Evolutionary conservation across 2,888 invertebrate species (phyloP).

Genomic region (Eumacrocentrus americanus): DNA sequence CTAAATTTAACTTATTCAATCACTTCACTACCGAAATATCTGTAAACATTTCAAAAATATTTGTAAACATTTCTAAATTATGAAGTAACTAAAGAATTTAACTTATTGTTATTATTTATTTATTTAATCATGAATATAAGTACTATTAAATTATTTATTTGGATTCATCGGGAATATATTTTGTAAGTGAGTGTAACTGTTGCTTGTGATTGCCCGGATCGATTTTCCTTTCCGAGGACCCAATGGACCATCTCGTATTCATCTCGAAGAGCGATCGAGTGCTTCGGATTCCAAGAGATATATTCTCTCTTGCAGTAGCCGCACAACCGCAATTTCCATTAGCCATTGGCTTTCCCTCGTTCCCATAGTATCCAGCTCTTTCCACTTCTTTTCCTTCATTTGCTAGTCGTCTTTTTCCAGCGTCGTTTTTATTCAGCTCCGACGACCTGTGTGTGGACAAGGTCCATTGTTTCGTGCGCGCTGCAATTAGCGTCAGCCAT

Average conservation of each 20-base stretch:
- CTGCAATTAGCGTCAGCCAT: constrained; percentile 34
- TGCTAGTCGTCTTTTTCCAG: neutral
- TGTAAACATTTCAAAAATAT: neutral
- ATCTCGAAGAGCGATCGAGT: constrained; percentile 13
- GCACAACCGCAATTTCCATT: constrained; percentile 19
- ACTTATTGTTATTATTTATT: neutral
- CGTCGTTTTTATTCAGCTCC: neutral
- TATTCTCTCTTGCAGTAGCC: neutral
- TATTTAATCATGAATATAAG: neutral
- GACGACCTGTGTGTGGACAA: constrained; percentile 3
- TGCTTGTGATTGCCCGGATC: too few species aligned
- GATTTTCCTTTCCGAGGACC: too few species aligned
- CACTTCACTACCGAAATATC: neutral
- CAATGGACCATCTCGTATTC: too few species aligned
- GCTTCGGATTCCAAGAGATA: neutral
- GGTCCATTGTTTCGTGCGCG: constrained; percentile 32
- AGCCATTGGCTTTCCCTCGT: neutral
- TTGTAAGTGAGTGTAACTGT: neutral
- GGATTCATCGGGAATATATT: too few species aligned
- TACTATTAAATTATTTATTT: too few species aligned
- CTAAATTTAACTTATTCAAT: neutral
- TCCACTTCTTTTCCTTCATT: neutral
- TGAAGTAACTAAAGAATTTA: too few species aligned
- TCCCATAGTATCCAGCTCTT: neutral
- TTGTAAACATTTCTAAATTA: too few species aligned